phyloP scores from a whole-genome alignment of 2,888 invertebrate genomes.

The Elysia crispata region DNA sequence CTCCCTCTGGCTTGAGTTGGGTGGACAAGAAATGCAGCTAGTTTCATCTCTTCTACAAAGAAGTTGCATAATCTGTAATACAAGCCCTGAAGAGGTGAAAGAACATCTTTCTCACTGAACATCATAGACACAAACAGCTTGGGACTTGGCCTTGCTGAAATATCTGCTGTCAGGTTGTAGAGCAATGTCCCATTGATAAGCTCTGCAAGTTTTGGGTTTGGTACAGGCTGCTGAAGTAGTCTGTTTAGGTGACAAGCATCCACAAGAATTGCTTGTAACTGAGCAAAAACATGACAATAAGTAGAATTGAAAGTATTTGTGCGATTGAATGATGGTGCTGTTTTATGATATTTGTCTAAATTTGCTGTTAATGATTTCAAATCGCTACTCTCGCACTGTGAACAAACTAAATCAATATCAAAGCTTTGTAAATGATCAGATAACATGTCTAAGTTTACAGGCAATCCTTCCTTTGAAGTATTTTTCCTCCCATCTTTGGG shows the following conservation, averaged over 20 bases:
- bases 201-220: conserved; percentile 53
- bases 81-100: conserved; percentile 51
- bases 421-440: no score
- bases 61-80: conserved; percentile 33
- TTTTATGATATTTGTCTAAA: conserved; percentile 56
- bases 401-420: conserved; percentile 27
- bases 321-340: conserved; percentile 52
- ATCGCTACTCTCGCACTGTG: background rate
- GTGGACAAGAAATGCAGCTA: background rate
- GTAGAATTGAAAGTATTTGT: conserved; percentile 56
- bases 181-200: conserved; percentile 71
- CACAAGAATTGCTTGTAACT: conserved; percentile 73
- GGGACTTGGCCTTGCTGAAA: conserved; percentile 58
- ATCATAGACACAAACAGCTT: conserved; percentile 61
- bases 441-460: background rate
- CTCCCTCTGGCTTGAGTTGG: background rate
- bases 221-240: conserved; percentile 65
- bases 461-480: background rate
- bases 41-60: conserved; percentile 13
- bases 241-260: conserved; percentile 70
- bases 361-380: conserved; percentile 45
- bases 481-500: background rate
- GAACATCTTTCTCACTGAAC: conserved; percentile 50
- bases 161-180: conserved; percentile 67
- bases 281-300: conserved; percentile 71